phyloP scores from a whole-genome alignment of 2,797 vertebrate species.

The Muraenolepis orangiensis region DNA sequence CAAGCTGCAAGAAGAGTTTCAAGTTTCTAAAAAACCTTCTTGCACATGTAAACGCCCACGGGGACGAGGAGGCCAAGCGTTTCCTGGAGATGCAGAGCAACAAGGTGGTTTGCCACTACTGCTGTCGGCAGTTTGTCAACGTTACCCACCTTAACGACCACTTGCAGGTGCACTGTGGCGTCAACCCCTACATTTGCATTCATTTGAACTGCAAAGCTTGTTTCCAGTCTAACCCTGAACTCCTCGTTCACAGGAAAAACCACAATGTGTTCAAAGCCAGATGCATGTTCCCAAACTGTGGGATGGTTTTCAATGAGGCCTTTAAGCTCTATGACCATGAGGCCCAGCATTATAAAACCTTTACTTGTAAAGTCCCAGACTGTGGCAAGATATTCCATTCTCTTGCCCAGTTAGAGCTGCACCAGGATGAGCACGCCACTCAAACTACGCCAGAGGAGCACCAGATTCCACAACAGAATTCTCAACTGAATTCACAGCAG shows the following conservation, averaged over 20 bases:
- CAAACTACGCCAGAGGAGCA: conserved; percentile 21
- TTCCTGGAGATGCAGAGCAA: conserved; percentile 96
- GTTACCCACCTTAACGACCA: conserved; percentile 95
- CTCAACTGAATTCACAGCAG: conserved; percentile 8
- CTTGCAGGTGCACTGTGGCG: conserved; percentile 94
- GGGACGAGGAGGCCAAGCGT: conserved; percentile 89
- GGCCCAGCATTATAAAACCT: conserved; percentile 96
- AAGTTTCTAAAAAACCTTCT: conserved; percentile 96
- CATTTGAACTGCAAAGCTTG: conserved; percentile 94
- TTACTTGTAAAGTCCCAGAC: conserved; percentile 83
- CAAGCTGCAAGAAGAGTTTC: conserved; percentile 88
- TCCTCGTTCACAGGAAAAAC: conserved; percentile 86
- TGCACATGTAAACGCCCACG: conserved; percentile 88
- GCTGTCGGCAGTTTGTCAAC: conserved; percentile 91
- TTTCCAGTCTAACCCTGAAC: conserved; percentile 88
- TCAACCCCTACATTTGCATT: conserved; percentile 94
- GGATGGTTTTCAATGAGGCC: conserved; percentile 90
- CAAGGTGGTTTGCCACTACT: conserved; percentile 97
- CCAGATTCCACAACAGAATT: conserved; percentile 50
- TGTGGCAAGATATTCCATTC: conserved; percentile 92
- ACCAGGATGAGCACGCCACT: conserved; percentile 76
- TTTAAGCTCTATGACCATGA: conserved; percentile 95
- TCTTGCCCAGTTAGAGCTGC: conserved; percentile 85
- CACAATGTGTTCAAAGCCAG: conserved; percentile 87
- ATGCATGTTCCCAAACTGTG: conserved; percentile 97